A percentile compares a stretch with the other conserved stretches of the same genome.
phyloP scores from a whole-genome alignment of 1,140 invertebrate species.

The Mylabris phalerata region DNA sequence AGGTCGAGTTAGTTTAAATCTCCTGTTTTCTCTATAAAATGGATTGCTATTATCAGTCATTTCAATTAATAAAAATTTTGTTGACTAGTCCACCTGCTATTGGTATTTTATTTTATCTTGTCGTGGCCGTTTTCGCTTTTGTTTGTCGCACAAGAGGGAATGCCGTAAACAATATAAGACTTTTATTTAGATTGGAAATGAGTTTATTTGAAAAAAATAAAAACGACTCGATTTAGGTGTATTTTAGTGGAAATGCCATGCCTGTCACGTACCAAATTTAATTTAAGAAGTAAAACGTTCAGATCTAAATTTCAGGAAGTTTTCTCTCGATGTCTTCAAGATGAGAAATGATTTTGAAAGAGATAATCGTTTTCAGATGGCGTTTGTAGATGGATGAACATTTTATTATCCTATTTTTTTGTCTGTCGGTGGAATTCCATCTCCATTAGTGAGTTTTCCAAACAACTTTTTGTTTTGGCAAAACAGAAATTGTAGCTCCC shows the following conservation, averaged over 20 bases:
- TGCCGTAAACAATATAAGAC: too few species aligned
- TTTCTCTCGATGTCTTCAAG: conserved; percentile 13
- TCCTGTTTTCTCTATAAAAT: too few species aligned
- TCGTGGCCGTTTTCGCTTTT: too few species aligned
- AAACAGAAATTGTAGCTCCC: background rate
- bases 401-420: conserved; percentile 22
- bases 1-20: too few species aligned
- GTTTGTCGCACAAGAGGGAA: too few species aligned
- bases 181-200: too few species aligned
- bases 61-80: too few species aligned
- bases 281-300: conserved; percentile 18
- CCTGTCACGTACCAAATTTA: conserved; percentile 17
- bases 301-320: conserved; percentile 16
- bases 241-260: conserved; percentile 9
- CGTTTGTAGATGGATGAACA: conserved; percentile 24
- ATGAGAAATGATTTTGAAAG: conserved; percentile 18
- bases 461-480: conserved; percentile 7
- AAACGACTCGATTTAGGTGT: too few species aligned
- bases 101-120: too few species aligned
- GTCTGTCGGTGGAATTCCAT: conserved; percentile 7
- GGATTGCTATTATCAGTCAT: too few species aligned
- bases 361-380: conserved; percentile 26
- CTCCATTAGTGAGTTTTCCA: conserved; percentile 9
- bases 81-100: too few species aligned
- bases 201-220: too few species aligned